Conservation (phyloP, 2,113 vertebrate genomes). For the Silurus glanis region DNA sequence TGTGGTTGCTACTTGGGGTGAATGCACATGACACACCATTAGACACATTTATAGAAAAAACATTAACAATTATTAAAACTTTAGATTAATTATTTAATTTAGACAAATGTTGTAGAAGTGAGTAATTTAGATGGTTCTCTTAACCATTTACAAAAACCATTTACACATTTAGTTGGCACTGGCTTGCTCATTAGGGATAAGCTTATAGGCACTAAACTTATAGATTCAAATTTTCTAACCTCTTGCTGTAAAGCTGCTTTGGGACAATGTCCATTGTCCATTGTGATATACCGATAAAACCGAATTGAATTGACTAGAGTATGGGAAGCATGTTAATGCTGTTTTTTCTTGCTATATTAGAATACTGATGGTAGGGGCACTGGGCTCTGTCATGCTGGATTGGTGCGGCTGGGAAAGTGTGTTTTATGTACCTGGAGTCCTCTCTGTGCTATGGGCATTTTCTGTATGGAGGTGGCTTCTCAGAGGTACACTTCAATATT, state of each 20-base stretch:
- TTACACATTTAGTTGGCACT: no score
- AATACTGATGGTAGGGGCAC: slow-evolving; percentile 78
- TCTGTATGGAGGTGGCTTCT: slow-evolving; percentile 79
- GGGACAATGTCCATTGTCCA: no score
- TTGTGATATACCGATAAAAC: no score
- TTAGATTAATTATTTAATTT: background rate
- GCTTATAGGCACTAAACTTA: no score
- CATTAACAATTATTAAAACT: background rate
- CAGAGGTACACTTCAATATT: slow-evolving; percentile 68
- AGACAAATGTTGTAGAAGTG: background rate
- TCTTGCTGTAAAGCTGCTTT: no score
- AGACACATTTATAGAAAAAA: background rate
- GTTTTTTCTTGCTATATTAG: slow-evolving; percentile 61
- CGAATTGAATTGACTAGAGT: no score
- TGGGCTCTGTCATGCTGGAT: slow-evolving; percentile 83
- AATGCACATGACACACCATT: slow-evolving; percentile 37
- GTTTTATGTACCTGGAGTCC: slow-evolving; percentile 79
- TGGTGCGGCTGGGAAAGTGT: slow-evolving; percentile 82
- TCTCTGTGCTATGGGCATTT: slow-evolving; percentile 80
- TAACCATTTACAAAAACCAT: background rate
- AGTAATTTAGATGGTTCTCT: background rate
- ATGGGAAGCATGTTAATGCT: background rate
- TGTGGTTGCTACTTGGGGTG: slow-evolving; percentile 85
- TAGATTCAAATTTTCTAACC: no score
- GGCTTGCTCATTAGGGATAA: no score